phyloP scores from a whole-genome alignment of 2,797 vertebrate species.

The Syngnathus acus region DNA sequence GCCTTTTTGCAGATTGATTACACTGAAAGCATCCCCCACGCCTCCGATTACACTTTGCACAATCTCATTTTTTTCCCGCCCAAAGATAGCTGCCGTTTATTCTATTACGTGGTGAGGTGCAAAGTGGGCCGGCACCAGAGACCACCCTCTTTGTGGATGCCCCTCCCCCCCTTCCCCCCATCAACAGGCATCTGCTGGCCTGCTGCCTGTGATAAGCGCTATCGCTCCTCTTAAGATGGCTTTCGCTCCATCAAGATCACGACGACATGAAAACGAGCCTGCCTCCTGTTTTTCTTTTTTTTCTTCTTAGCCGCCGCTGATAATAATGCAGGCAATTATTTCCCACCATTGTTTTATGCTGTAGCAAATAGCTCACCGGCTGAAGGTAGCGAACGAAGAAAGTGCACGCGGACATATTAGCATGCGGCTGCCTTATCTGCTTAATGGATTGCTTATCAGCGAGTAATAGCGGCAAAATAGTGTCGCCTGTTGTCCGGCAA shows the following conservation, averaged over 20 bases:
- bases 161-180: conserved; percentile 2
- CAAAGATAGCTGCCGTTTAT: conserved; percentile 60
- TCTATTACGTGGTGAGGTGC: conserved; percentile 61
- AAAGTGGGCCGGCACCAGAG: conserved; percentile 40
- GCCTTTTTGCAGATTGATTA: conserved; percentile 76
- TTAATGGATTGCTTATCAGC: conserved; percentile 66
- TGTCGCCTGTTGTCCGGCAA: conserved; percentile 38
- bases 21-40: conserved; percentile 62
- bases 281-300: background rate
- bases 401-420: conserved; percentile 48
- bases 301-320: background rate
- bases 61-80: conserved; percentile 58
- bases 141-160: background rate
- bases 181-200: conserved; percentile 21
- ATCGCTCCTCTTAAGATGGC: conserved; percentile 41
- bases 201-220: conserved; percentile 49
- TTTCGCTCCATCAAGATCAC: conserved; percentile 21
- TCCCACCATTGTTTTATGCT: conserved; percentile 18
- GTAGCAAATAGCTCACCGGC: conserved; percentile 11
- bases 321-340: conserved; percentile 2
- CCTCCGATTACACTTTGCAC: conserved; percentile 57
- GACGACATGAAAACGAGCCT: conserved; percentile 21
- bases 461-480: conserved; percentile 28
- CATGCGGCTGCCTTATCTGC: conserved; percentile 47
- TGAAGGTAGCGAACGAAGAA: conserved; percentile 32